Base-by-base conservation (phyloP, 2,113 vertebrate species). In the Morphnarchus princeps region DNA sequence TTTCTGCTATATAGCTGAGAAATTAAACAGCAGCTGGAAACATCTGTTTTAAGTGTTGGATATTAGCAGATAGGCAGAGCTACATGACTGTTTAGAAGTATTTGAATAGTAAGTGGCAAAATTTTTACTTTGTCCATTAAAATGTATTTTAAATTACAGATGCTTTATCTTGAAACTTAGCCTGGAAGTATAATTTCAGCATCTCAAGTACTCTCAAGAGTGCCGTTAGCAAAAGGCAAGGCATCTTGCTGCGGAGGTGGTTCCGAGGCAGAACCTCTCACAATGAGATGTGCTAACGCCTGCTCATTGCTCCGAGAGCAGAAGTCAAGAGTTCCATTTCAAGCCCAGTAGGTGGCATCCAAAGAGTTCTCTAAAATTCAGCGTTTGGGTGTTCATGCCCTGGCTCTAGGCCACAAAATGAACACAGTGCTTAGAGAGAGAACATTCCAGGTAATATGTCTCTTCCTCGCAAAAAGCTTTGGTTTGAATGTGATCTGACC, bases 321-420 rank as follows among this genome's bases (percentile, higher is more conserved):
- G 49, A 54, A 94, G 22, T 87, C 57, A 67, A 15, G 62, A 66
- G 66, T 90, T 96, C 49, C 54, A 45, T 71, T 49, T 67, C 24
- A 52, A 79, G 86, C 36, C 95, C 96, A 91, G 96, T 40, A 96
- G 97, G 80, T 97, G 96, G 96, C 96, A 96, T 70, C 72, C 28
- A 70, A 85, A 70, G 58, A 82, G 34, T 67, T 80, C 78, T 77
- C 29, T 65, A 85, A 80, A 96, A 92, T 84, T 38, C n/a, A 40
- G 22, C 2, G 1, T 87, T 73, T 21, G 43, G 29, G 13, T 61
- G 47, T 57, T 87, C 1, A 0, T 42, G n/a, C 10, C 42, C 14
- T 55, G 59, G 42, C 62, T 55, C 3, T 15, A 25, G 55, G 40
- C 42, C 58, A 58, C 8, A 4, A 40, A 49, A 49, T 24, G 40